Percentiles rank a stretch among this genome's conserved stretches.
Conservation (phyloP, 2,113 vertebrate species). For the Poecile atricapillus region DNA sequence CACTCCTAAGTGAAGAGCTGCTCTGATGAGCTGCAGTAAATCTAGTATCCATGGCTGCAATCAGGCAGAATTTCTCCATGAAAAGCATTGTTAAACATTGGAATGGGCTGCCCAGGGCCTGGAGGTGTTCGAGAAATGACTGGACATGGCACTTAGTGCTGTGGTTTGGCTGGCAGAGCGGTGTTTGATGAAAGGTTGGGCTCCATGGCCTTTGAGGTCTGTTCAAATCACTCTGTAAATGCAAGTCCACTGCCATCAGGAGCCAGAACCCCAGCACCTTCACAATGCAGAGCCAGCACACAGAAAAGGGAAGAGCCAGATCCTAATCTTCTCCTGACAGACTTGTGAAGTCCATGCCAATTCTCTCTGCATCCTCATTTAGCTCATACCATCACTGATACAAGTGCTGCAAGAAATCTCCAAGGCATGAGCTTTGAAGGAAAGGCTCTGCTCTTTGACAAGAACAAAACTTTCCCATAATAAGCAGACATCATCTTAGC, state of each 20-base stretch:
- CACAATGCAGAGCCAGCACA: neutral
- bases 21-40: neutral
- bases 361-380: neutral
- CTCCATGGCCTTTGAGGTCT: neutral
- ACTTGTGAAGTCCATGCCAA: fast-evolving
- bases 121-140: neutral
- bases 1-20: neutral
- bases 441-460: neutral
- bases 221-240: neutral
- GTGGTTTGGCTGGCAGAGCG: neutral
- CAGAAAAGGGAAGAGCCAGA: neutral
- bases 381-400: neutral
- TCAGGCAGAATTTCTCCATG: neutral
- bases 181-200: neutral
- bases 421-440: neutral
- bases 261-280: neutral
- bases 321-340: neutral
- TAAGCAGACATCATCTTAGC: neutral
- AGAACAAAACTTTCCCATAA: neutral
- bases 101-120: neutral
- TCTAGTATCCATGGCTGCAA: neutral
- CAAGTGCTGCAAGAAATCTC: fast-evolving
- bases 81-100: neutral
- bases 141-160: neutral
- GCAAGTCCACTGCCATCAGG: neutral